phyloP scores from a whole-genome alignment of 2,888 invertebrate genomes.

The Drosophila formosana region DNA sequence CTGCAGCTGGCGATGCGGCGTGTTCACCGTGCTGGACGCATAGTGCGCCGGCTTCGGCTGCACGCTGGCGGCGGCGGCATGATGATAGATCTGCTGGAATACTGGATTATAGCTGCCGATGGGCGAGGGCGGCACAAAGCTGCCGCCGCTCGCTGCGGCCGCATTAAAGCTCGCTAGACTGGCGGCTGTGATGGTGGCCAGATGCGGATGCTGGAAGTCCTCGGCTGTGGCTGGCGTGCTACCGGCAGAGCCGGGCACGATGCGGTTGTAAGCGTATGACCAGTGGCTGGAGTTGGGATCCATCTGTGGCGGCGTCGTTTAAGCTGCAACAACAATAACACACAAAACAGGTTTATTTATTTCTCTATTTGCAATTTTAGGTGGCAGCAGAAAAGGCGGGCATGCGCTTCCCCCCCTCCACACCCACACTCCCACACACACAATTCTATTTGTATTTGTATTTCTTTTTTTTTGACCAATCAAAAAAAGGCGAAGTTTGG shows the following conservation, averaged over 20 bases:
- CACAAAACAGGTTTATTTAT: constrained; percentile 36
- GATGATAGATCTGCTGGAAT: constrained; percentile 93
- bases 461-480: constrained; percentile 5
- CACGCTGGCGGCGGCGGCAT: constrained; percentile 87
- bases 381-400: background rate
- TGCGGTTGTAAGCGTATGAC: constrained; percentile 93
- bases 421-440: background rate
- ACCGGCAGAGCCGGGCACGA: constrained; percentile 88
- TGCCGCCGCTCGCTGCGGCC: constrained; percentile 82
- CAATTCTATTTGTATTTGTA: background rate
- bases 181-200: constrained; percentile 86
- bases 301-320: constrained; percentile 86
- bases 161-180: constrained; percentile 88
- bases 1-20: constrained; percentile 90
- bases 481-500: constrained; percentile 11
- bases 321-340: constrained; percentile 24
- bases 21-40: constrained; percentile 87
- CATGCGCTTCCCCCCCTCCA: background rate
- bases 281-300: constrained; percentile 95
- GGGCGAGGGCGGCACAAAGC: constrained; percentile 90
- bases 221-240: constrained; percentile 88
- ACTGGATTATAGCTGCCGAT: constrained; percentile 92
- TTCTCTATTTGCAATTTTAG: constrained; percentile 9
- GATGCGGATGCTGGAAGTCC: constrained; percentile 89
- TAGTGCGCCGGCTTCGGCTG: constrained; percentile 90